phyloP scores from a whole-genome alignment of 1,140 invertebrate species.

The Hyphantria cunea region DNA sequence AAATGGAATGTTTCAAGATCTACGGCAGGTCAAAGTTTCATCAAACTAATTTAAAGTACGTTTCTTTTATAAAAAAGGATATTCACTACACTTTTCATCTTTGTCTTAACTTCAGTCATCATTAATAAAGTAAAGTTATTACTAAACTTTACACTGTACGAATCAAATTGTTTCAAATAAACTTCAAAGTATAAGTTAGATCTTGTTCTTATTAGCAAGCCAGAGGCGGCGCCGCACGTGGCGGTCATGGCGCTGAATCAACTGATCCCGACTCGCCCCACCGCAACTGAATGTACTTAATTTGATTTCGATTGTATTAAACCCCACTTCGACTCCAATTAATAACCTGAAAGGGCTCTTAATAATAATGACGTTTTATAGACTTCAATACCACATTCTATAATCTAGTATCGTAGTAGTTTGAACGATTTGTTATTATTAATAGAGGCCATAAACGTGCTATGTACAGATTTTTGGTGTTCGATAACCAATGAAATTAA shows the following conservation, averaged over 20 bases:
- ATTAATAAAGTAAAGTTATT: too few species aligned
- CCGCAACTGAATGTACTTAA: constrained; percentile 77
- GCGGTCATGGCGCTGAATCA: constrained; percentile 72
- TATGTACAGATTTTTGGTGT: neutral
- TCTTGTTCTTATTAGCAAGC: constrained; percentile 62
- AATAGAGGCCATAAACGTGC: neutral
- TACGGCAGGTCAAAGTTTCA: too few species aligned
- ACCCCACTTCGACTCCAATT: constrained; percentile 64
- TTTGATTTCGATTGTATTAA: constrained; percentile 79
- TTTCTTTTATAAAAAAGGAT: too few species aligned
- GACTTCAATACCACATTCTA: constrained; percentile 5
- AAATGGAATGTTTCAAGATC: too few species aligned
- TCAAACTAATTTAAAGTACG: too few species aligned
- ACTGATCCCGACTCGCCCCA: constrained; percentile 62
- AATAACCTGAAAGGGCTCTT: constrained; percentile 69
- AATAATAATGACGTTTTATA: constrained; percentile 48
- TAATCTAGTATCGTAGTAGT: constrained; percentile 3
- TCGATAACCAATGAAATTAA: neutral
- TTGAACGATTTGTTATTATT: constrained; percentile 1
- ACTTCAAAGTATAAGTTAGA: neutral
- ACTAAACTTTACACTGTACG: too few species aligned
- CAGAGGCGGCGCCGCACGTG: constrained; percentile 58
- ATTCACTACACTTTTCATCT: too few species aligned
- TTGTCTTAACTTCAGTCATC: too few species aligned
- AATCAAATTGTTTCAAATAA: too few species aligned